phyloP scores from a whole-genome alignment of 2,888 invertebrate species.

The Epiperipatus broadwayi region DNA sequence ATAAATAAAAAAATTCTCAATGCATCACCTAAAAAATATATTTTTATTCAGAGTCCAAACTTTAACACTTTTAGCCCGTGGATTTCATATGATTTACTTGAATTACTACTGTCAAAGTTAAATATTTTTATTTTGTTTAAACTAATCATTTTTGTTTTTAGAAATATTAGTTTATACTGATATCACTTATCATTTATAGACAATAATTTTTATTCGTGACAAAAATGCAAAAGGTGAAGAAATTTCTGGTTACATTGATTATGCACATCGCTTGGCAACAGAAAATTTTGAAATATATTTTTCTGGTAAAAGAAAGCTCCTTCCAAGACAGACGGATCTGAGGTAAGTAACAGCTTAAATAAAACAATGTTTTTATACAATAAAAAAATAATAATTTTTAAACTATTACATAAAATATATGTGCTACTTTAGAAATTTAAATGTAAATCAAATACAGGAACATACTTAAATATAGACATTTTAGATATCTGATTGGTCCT shows the following conservation, averaged over 20 bases:
- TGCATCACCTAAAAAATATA: no score
- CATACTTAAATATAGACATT: no score
- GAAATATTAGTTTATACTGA: not conserved
- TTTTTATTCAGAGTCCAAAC: no score
- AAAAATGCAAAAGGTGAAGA: conserved; percentile 49
- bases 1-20: no score
- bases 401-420: not conserved
- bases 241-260: conserved; percentile 69
- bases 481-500: no score
- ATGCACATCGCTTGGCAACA: conserved; percentile 43
- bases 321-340: conserved; percentile 48
- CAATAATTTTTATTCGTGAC: conserved; percentile 54
- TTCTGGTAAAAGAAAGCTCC: conserved; percentile 39
- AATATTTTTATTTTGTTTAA: not conserved
- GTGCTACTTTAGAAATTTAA: not conserved
- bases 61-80: no score
- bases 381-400: conserved; percentile 12
- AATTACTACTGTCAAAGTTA: not conserved
- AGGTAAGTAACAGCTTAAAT: conserved; percentile 36
- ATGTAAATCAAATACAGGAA: no score
- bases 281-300: conserved; percentile 63
- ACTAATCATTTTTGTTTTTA: not conserved
- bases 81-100: no score
- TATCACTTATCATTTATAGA: conserved; percentile 20
- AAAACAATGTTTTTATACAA: not conserved